Base-by-base conservation (phyloP, 2,888 invertebrate species). In the Andrena minutula region DNA sequence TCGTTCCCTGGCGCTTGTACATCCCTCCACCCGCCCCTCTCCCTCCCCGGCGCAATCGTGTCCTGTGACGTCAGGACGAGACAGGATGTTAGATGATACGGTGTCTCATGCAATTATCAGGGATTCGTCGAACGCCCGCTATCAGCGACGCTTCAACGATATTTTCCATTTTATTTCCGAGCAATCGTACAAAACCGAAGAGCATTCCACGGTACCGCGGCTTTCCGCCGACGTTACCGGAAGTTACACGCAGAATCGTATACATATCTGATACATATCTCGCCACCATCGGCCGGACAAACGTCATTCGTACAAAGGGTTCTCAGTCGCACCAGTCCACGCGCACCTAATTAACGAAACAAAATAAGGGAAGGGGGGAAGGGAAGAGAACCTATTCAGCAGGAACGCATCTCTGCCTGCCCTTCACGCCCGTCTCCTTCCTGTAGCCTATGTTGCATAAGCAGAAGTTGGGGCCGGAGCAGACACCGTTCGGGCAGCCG, bases 401-500 rank as follows among this genome's bases (percentile, higher is more conserved):
- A 8, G 94, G 95, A 7, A 96, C 94, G 90, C 97, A 97, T 8
- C 94, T 92, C 64, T 96, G 95, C n/a, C 96, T 95, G 1, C 96
- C 96, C 88, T 96, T 96, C 0, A 95, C 95, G 32, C 95, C 95
- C 83, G 94, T 92, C 88, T 96, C 96, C 88, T 96, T 96, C 73
- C 94, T 92, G 91, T 94, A 97, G 0, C 97, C 97, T 0, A 95
- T 94, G 87, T 96, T 96, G 89, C 97, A 97, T 79, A 96, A 95
- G 90, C 97, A 97, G 89, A 96, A 95, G 92, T 97, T 96, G 0
- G 97, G 97, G 0, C 95, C 95, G 0, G 96, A 95, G 88, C 97
- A 97, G 26, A 95, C 94, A 0, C 97, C 97, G 90, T 97, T 97
- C 8, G 95, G 94, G 87, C 97, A 97, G 0, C 97, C 97, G n/a